Base-by-base conservation (phyloP, 2,113 vertebrate species). In the Ptilorrhoa leucosticta region DNA sequence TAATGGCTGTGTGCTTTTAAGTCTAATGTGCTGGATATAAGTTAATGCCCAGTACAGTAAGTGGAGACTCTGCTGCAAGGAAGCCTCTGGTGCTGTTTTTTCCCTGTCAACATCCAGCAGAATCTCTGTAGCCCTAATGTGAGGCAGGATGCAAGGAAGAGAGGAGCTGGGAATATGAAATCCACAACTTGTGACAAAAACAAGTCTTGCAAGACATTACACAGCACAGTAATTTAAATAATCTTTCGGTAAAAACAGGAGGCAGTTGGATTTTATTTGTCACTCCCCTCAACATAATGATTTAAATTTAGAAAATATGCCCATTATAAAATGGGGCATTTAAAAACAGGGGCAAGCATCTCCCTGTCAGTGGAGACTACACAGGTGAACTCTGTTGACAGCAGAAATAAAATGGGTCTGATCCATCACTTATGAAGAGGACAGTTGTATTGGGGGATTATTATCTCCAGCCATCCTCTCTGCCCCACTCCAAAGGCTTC, bases 11-110 rank as follows among this genome's bases (percentile, higher is more conserved):
- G 94, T 85, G 84, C 80, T 90, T 95, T 92, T 88, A 93, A 89
- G 83, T 61, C 65, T 89, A 91, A 94, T 76, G 54, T 88, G 61
- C 96, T 94, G 88, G 92, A 92, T 84, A 93, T 31, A 89, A 95
- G 68, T 72, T 87, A 87, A 93, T 94, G 89, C 76, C 72, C 56
- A 31, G 14, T 77, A 65, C 65, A 91, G 56, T 57, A 65, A 72
- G 28, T 13, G 70, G 31, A 56, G 39, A 57, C 72, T 96, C 56
- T 86, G 89, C 65, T 84, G 30, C 39, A 12, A 94, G 78, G 93
- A 73, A 95, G 72, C 72, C 73, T 82, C 60, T 50, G 69, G 51
- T 69, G 48, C 27, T 57, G 65, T 15, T 82, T 95, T 61, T 68
- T 4, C 42, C 73, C 27, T 27, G 35, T 65, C 66, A 70, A n/a